Percentiles rank a stretch among this genome's conserved stretches.
phyloP scores from a whole-genome alignment of 2,888 invertebrate species.

The Macropis europaea region DNA sequence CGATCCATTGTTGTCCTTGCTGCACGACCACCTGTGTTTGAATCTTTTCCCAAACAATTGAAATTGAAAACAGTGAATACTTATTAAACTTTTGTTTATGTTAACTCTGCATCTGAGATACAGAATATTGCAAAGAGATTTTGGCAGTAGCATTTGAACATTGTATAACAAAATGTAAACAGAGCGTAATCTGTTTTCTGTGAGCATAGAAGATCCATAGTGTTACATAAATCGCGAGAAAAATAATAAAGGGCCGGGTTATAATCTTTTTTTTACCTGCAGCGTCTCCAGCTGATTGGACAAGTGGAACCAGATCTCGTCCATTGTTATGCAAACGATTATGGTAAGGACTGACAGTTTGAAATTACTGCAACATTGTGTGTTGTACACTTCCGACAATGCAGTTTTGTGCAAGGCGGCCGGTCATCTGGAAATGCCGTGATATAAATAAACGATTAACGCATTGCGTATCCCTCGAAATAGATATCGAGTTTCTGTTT shows the following conservation, averaged over 20 bases:
- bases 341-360: background rate
- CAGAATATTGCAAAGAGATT: too few species aligned
- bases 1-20: conserved; percentile 70
- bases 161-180: background rate
- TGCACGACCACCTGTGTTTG: conserved; percentile 66
- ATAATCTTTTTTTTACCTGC: conserved; percentile 67
- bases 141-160: too few species aligned
- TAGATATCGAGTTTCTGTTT: conserved; percentile 67
- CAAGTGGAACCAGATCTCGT: conserved; percentile 76
- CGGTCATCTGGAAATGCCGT: conserved; percentile 67
- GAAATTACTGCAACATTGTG: conserved; percentile 35
- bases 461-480: conserved; percentile 73
- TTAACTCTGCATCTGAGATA: too few species aligned
- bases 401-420: conserved; percentile 29
- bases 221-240: conserved; percentile 8
- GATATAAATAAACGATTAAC: conserved; percentile 78
- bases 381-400: conserved; percentile 23
- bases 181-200: background rate
- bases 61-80: too few species aligned
- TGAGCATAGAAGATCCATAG: background rate
- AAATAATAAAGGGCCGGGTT: background rate
- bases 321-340: conserved; percentile 66
- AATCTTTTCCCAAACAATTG: conserved; percentile 63
- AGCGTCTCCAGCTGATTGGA: conserved; percentile 74
- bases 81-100: too few species aligned